Percentiles rank a stretch among this genome's conserved stretches.
phyloP scores from a whole-genome alignment of 2,797 vertebrate genomes.

The Catamblyrhynchus diadema region DNA sequence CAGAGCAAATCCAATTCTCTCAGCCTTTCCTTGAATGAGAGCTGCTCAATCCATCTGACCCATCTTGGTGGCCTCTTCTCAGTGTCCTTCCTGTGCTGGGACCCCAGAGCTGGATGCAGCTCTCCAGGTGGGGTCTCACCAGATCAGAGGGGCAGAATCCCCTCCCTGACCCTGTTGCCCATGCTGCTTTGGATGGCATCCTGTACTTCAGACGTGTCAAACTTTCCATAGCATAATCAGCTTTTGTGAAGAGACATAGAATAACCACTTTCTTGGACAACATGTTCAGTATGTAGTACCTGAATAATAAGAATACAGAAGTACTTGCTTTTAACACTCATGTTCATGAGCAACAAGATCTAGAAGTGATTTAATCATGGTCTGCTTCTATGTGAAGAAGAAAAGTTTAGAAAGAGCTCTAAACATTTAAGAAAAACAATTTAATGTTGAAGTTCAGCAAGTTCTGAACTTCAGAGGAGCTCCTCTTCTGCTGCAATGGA shows the following conservation, averaged over 20 bases:
- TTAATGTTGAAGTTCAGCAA: neutral
- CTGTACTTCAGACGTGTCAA: neutral
- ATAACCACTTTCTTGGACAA: neutral
- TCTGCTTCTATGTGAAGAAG: neutral
- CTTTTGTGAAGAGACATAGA: neutral
- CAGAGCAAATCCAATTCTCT: neutral
- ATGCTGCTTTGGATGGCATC: rapidly evolving
- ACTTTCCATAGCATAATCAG: rapidly evolving
- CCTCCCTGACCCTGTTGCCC: neutral
- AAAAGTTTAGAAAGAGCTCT: neutral
- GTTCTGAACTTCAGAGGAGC: neutral
- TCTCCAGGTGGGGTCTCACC: neutral
- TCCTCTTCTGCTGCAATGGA: neutral
- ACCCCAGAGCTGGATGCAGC: neutral
- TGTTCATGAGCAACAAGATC: neutral
- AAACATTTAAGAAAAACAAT: neutral
- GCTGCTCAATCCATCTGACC: neutral
- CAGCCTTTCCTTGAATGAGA: neutral
- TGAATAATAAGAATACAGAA: neutral
- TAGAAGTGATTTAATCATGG: neutral
- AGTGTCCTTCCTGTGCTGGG: neutral
- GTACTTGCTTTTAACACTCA: neutral
- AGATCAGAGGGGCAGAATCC: neutral
- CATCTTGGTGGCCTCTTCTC: neutral
- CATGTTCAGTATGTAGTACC: neutral